Conservation (phyloP, 2,113 vertebrate species). For the Stegastes partitus region DNA sequence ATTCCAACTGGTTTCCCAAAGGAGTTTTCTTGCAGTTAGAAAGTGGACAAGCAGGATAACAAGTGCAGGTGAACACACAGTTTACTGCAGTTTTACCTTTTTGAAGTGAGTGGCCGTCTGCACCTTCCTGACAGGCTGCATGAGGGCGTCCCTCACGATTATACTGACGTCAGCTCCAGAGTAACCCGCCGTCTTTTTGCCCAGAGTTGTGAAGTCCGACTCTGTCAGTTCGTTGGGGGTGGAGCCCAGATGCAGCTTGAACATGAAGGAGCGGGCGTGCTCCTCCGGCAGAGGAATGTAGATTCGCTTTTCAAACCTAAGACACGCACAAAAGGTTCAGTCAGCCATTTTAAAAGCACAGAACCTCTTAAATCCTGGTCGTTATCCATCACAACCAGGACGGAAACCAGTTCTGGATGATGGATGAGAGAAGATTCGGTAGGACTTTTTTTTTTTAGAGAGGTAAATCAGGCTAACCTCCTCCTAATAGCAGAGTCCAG, state of each 20-base stretch:
- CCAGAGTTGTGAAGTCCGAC: constrained; percentile 87
- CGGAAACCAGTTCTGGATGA: background rate
- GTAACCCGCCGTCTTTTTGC: constrained; percentile 89
- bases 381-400: background rate
- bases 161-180: constrained; percentile 94
- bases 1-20: too few species aligned
- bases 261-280: constrained; percentile 91
- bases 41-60: background rate
- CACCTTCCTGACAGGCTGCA: constrained; percentile 95
- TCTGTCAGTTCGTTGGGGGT: constrained; percentile 88
- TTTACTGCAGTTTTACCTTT: constrained; percentile 81
- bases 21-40: background rate
- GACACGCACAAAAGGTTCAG: constrained; percentile 24
- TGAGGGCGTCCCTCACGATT: constrained; percentile 93
- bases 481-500: constrained; percentile 95
- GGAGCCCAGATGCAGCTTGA: constrained; percentile 91
- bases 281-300: constrained; percentile 95
- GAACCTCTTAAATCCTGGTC: background rate
- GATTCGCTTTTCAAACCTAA: constrained; percentile 95
- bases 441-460: background rate
- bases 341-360: background rate
- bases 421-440: background rate
- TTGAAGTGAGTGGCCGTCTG: constrained; percentile 95
- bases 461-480: constrained; percentile 79
- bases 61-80: background rate